Base-by-base conservation (phyloP, 2,113 vertebrate genomes). In the Nibea coibor region DNA sequence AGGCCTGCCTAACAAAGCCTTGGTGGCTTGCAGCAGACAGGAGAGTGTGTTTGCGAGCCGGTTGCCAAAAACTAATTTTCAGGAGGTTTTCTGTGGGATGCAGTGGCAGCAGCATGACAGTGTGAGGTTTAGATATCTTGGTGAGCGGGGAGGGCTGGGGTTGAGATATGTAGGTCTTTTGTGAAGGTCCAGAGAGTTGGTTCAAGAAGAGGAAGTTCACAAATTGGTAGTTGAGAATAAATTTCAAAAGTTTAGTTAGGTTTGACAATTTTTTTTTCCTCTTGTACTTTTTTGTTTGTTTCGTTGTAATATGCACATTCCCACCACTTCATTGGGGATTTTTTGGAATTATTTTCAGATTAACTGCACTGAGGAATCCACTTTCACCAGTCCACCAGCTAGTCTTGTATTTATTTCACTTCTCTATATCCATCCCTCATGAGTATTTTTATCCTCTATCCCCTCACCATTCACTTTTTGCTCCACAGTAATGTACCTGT, bases 1-100 rank as follows among this genome's bases (percentile, higher is more conserved):
- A 87, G 94, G 93, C 92, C 93, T 89, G 93, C 91, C 93, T 95
- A 96, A 96, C 95, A 95, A 96, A 96, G 95, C 95, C 95, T 95
- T 75, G 94, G 95, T 95, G 95, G 93, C 94, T 94, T 92, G 95
- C 93, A 91, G 91, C 86, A 93, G 93, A 95, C 94, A 94, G 93
- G 87, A 92, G 93, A 94, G 92, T 92, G 92, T 94, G 93, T 94
- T 92, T 93, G 94, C 90, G 69, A 93, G 92, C 91, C 87, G 85
- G 89, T 94, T 95, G 93, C 94, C 94, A 95, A 95, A 95, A 95
- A 95, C 93, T 94, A 91, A 94, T 95, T 95, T 96, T 88, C 93
- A 90, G 89, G 89, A 93, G 93, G 88, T 93, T 93, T 93, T 94
- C 86, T 90, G 87, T 80, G 92, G 93, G 90, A 92, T 88, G 89